Evolutionary conservation across 1,140 invertebrate genomes (phyloP).

Genomic region (Polypedilum vanderplanki): DNA sequence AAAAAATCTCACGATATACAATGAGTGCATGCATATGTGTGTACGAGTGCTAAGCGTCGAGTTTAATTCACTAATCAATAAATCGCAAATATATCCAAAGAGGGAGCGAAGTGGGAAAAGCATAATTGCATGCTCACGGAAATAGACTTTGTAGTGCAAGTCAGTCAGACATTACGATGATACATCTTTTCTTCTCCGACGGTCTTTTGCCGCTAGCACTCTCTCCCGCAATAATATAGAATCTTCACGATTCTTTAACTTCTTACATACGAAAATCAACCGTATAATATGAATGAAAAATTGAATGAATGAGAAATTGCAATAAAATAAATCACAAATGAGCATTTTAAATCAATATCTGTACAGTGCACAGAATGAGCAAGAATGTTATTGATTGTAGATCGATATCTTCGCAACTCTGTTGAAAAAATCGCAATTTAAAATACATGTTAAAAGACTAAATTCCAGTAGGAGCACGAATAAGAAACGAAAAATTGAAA

Average conservation of each 20-base stretch:
- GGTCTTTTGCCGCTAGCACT: background rate
- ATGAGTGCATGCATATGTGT: background rate
- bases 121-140: conserved; percentile 22
- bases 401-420: background rate
- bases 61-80: conserved; percentile 24
- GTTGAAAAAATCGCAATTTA: background rate
- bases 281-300: background rate
- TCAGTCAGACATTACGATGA: background rate
- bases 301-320: conserved; percentile 1
- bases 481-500: background rate
- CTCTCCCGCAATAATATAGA: background rate
- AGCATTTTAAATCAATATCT: conserved; percentile 14
- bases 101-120: background rate
- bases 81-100: background rate
- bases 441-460: background rate
- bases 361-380: no score
- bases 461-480: background rate
- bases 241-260: background rate
- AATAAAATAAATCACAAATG: conserved; percentile 8
- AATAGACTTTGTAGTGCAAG: background rate
- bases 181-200: background rate
- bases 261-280: background rate
- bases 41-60: background rate
- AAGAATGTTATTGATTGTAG: conserved; percentile 11
- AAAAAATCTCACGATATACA: conserved; percentile 15